Evolutionary conservation across 2,888 invertebrate species (phyloP).

Genomic region (Caradrina clavipalpis): DNA sequence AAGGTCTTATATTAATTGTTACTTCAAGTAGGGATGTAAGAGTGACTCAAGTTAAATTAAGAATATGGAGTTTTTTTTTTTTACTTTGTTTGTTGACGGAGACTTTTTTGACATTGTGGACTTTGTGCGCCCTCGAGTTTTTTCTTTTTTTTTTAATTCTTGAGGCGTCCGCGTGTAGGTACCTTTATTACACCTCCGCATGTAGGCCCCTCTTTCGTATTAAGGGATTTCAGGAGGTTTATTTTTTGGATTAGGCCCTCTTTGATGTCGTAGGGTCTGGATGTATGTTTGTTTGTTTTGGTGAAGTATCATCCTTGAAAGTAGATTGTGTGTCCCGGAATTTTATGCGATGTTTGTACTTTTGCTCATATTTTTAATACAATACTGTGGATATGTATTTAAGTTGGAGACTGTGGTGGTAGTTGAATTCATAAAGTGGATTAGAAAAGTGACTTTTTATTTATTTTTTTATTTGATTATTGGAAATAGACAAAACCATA

Average conservation of each 20-base stretch:
- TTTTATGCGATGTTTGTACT: conserved; percentile 27
- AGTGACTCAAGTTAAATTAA: conserved; percentile 91
- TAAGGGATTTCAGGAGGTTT: conserved; percentile 87
- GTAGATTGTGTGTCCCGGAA: conserved; percentile 37
- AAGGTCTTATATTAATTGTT: conserved; percentile 69
- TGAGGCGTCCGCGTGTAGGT: conserved; percentile 86
- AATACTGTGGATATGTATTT: neutral
- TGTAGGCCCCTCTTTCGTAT: conserved; percentile 78
- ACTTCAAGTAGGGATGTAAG: conserved; percentile 86
- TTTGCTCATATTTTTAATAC: conserved; percentile 15
- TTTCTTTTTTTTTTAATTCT: conserved; percentile 86
- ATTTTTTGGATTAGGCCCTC: conserved; percentile 86
- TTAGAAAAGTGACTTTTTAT: too few species aligned
- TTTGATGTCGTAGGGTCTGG: conserved; percentile 83
- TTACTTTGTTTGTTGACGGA: conserved; percentile 88
- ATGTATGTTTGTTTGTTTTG: conserved; percentile 87
- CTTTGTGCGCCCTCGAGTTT: conserved; percentile 80
- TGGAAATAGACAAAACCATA: too few species aligned
- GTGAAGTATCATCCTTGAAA: conserved; percentile 55
- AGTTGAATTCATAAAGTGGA: neutral
- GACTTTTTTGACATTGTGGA: conserved; percentile 90
- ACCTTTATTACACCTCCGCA: conserved; percentile 80
- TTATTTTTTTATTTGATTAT: too few species aligned
- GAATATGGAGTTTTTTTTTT: conserved; percentile 88
- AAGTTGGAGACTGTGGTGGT: neutral